Percentiles rank a stretch among this genome's conserved stretches.
Conservation (phyloP, 1,140 invertebrate species). For the Drosophila fuyamai region DNA sequence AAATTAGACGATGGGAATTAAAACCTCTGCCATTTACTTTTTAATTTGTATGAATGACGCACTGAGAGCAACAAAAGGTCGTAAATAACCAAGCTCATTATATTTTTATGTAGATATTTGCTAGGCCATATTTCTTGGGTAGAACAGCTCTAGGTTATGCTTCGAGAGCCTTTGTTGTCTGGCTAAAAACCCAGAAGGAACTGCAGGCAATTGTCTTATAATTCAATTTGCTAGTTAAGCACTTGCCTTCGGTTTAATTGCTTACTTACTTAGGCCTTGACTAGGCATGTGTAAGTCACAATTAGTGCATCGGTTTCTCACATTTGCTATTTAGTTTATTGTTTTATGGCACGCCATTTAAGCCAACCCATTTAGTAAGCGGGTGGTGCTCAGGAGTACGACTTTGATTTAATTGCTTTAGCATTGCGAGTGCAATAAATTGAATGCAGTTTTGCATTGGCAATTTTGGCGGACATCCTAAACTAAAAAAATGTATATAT, state of each 20-base stretch:
- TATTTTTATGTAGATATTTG: neutral
- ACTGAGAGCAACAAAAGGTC: conserved; percentile 8
- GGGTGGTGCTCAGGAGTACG: neutral
- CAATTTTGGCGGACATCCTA: conserved; percentile 29
- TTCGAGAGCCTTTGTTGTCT: conserved; percentile 14
- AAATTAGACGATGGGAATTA: neutral
- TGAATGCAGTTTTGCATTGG: conserved; percentile 27
- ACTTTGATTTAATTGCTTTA: conserved; percentile 66
- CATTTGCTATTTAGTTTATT: conserved; percentile 62
- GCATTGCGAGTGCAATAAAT: conserved; percentile 58
- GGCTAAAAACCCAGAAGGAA: conserved; percentile 9
- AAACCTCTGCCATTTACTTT: conserved; percentile 1
- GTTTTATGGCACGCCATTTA: conserved; percentile 70
- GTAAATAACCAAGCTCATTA: conserved; percentile 11
- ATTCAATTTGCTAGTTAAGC: conserved; percentile 27
- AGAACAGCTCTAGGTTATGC: conserved; percentile 22
- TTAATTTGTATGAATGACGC: conserved; percentile 5
- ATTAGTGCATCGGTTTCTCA: conserved; percentile 60
- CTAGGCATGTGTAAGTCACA: conserved; percentile 37
- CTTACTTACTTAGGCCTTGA: conserved; percentile 34
- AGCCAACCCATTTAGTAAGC: conserved; percentile 22
- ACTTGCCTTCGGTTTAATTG: conserved; percentile 37
- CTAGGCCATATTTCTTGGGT: conserved; percentile 2
- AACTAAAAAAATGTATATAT: conserved; percentile 20
- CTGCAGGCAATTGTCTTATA: conserved; percentile 16